Evolutionary conservation across 2,797 vertebrate genomes (phyloP).

Genomic region (Muscicapa striata): DNA sequence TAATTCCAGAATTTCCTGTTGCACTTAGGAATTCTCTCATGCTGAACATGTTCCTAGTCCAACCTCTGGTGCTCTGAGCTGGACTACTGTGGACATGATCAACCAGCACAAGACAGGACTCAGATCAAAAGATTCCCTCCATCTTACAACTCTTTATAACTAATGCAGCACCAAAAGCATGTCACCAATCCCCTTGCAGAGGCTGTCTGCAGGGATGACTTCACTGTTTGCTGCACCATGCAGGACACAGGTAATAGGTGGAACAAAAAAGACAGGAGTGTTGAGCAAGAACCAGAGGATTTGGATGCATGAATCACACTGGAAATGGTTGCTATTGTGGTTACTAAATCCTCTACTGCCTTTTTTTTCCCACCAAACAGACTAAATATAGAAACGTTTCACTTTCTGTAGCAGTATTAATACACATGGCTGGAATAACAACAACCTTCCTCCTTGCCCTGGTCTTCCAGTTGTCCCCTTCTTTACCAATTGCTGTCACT

Average conservation of each 20-base stretch:
- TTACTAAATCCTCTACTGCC: background rate
- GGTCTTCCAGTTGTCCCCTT: background rate
- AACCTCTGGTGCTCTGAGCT: background rate
- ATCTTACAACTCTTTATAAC: background rate
- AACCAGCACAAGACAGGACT: background rate
- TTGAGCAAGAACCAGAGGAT: constrained; percentile 13
- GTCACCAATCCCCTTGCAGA: background rate
- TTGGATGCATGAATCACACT: background rate
- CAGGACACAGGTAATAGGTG: background rate
- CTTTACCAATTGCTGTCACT: constrained; percentile 9
- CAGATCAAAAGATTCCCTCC: background rate
- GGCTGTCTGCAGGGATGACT: background rate
- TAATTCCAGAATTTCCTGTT: background rate
- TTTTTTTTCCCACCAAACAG: background rate
- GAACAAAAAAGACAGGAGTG: background rate
- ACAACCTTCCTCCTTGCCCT: background rate
- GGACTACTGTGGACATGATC: background rate
- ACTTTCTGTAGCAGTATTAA: background rate
- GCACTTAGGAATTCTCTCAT: background rate
- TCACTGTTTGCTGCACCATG: background rate
- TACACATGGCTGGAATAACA: background rate
- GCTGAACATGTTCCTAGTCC: background rate
- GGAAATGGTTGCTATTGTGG: background rate
- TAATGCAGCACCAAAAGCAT: constrained; percentile 3
- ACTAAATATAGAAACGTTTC: background rate